phyloP scores from a whole-genome alignment of 2,888 invertebrate genomes.

The Andrena hattorfiana region DNA sequence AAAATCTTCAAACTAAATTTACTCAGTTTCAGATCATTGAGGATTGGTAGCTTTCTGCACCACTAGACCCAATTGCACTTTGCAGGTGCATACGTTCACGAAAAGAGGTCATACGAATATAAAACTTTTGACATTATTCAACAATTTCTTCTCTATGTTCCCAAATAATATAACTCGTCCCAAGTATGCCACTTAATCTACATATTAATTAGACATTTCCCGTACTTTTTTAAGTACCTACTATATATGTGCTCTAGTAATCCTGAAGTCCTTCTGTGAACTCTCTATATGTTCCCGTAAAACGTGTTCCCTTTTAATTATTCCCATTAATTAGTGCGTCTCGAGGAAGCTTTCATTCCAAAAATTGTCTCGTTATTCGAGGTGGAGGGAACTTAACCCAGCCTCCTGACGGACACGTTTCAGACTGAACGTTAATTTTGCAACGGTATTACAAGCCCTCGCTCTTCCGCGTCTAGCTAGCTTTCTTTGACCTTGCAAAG shows the following conservation, averaged over 20 bases:
- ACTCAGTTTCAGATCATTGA: no score
- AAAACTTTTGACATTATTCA: background rate
- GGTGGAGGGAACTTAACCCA: conserved; percentile 16
- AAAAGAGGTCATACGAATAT: no score
- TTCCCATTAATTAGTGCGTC: conserved; percentile 12
- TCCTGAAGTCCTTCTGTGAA: background rate
- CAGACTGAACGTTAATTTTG: conserved; percentile 21
- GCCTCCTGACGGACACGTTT: background rate
- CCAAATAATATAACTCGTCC: background rate
- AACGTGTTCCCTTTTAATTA: background rate
- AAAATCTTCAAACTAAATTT: no score
- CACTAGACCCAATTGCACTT: no score
- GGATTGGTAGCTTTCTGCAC: no score
- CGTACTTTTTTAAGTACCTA: no score
- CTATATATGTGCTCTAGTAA: background rate
- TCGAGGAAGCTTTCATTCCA: background rate
- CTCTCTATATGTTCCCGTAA: no score
- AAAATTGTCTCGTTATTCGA: conserved; percentile 11
- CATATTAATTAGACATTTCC: no score
- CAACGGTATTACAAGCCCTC: conserved; percentile 22
- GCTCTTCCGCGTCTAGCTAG: conserved; percentile 14
- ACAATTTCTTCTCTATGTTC: background rate
- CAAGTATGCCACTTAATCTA: no score
- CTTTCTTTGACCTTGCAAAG: conserved; percentile 55
- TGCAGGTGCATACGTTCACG: no score